Percentiles rank a stretch among this genome's conserved stretches.
Conservation (phyloP, 2,888 invertebrate species). For the Drosophila meridionalis region DNA sequence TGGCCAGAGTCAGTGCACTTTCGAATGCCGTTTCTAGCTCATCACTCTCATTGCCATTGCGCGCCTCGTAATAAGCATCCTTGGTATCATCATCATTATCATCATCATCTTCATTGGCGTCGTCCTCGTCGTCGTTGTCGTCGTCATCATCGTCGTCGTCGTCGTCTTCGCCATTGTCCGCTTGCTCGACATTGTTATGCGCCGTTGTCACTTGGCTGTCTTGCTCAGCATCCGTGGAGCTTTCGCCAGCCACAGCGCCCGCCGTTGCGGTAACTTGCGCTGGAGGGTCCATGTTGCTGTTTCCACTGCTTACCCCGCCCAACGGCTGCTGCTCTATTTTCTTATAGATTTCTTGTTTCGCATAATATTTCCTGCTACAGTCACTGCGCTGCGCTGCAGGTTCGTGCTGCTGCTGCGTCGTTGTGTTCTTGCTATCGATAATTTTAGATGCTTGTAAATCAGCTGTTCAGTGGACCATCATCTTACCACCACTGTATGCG, state of each 20-base stretch:
- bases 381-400: slow-evolving; percentile 34
- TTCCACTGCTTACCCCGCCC: slow-evolving; percentile 46
- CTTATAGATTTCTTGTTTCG: slow-evolving; percentile 64
- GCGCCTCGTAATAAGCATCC: slow-evolving; percentile 77
- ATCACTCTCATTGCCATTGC: slow-evolving; percentile 76
- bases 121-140: slow-evolving; percentile 20
- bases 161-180: slow-evolving; percentile 59
- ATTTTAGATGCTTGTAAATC: slow-evolving; percentile 29
- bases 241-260: slow-evolving; percentile 32
- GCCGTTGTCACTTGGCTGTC: slow-evolving; percentile 33
- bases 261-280: slow-evolving; percentile 40
- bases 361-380: slow-evolving; percentile 61
- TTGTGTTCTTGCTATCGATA: slow-evolving; percentile 50
- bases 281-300: slow-evolving; percentile 58
- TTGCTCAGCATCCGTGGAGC: slow-evolving; percentile 49
- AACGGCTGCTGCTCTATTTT: slow-evolving; percentile 71
- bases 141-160: slow-evolving; percentile 55
- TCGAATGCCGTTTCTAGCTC: slow-evolving; percentile 73
- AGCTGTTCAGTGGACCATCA: slow-evolving; percentile 42
- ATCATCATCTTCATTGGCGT: slow-evolving; percentile 11
- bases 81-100: slow-evolving; percentile 72
- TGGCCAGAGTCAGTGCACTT: slow-evolving; percentile 66
- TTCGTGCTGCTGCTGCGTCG: slow-evolving; percentile 46
- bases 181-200: slow-evolving; percentile 55
- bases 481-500: slow-evolving; percentile 35